These are phyloP conservation scores for Apocheima hispidaria DNA, from an alignment of 2,888 invertebrate genomes.

Conservation along the genomic window DNA sequence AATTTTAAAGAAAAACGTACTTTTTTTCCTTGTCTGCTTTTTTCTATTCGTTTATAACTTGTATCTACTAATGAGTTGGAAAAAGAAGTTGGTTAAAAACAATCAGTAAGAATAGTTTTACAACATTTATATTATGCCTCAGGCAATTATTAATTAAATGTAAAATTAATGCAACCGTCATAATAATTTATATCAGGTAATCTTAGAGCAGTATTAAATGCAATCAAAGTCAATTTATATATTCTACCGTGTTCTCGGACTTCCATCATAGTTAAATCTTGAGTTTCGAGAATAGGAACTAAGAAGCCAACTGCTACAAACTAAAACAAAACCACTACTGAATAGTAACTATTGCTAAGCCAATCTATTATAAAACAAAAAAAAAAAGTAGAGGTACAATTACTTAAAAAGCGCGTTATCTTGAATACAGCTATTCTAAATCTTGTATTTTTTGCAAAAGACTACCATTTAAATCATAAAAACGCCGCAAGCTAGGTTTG, in stretches of 20 bases:
- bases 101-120: background rate
- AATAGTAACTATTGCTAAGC: too few relatives aligned
- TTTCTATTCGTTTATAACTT: conserved; percentile 1
- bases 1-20: conserved; percentile 1
- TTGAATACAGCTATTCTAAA: too few relatives aligned
- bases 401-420: background rate
- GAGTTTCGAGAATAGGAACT: background rate
- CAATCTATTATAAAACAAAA: too few relatives aligned
- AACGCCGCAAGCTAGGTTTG: conserved; percentile 12
- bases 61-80: conserved; percentile 21
- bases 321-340: too few relatives aligned
- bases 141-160: conserved; percentile 20
- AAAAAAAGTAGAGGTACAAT: too few relatives aligned
- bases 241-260: background rate
- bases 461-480: conserved; percentile 2
- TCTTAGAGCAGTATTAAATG: conserved; percentile 12
- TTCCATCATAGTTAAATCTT: conserved; percentile 9
- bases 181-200: conserved; percentile 5
- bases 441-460: background rate
- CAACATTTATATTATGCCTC: conserved; percentile 4
- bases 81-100: conserved; percentile 13
- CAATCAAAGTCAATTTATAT: conserved; percentile 6
- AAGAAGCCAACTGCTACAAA: background rate
- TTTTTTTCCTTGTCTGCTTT: conserved; percentile 3
- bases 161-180: conserved; percentile 13